These are phyloP conservation scores for Sesamia inferens DNA, from an alignment of 2,888 invertebrate genomes.

Conservation along the genomic window DNA sequence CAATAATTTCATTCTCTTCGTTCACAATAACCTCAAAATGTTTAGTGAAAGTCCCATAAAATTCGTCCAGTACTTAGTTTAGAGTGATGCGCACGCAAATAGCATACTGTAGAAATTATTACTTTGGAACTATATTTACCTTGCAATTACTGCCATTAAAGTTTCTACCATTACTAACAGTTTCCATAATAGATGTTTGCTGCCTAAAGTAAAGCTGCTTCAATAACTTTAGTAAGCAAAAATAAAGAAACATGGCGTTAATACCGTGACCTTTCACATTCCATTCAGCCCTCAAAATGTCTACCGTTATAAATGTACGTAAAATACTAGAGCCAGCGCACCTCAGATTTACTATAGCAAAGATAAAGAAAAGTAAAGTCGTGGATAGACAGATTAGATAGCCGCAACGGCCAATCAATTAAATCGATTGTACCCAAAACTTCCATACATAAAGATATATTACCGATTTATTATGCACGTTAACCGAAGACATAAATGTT, in stretches of 20 bases:
- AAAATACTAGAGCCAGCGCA: slow-evolving; percentile 14
- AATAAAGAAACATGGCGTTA: slow-evolving; percentile 7
- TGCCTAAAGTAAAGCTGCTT: slow-evolving; percentile 9
- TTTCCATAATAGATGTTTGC: slow-evolving; percentile 3
- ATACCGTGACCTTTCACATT: slow-evolving; percentile 40
- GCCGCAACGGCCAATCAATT: slow-evolving; percentile 34
- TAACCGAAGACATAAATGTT: slow-evolving; percentile 52
- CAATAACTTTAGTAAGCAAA: slow-evolving; percentile 14
- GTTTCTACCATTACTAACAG: slow-evolving; percentile 10
- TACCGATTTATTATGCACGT: slow-evolving; percentile 63
- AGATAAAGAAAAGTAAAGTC: slow-evolving; percentile 23
- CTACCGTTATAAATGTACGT: not conserved
- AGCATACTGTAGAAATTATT: slow-evolving; percentile 11
- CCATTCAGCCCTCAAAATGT: slow-evolving; percentile 32
- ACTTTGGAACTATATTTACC: slow-evolving; percentile 28
- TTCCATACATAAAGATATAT: slow-evolving; percentile 45
- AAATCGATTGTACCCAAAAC: slow-evolving; percentile 57
- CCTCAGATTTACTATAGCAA: slow-evolving; percentile 16
- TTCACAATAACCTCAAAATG: slow-evolving; percentile 52
- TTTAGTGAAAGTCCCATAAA: slow-evolving; percentile 62
- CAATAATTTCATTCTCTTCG: slow-evolving; percentile 54
- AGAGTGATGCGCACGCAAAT: slow-evolving; percentile 46
- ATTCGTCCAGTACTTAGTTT: slow-evolving; percentile 29
- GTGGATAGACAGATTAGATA: slow-evolving; percentile 35
- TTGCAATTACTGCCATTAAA: slow-evolving; percentile 22